Percentiles rank a stretch among this genome's conserved stretches.
These are phyloP conservation scores for Trachelipus rathkii DNA, from an alignment of 1,140 invertebrate genomes.

Conservation along the genomic window DNA sequence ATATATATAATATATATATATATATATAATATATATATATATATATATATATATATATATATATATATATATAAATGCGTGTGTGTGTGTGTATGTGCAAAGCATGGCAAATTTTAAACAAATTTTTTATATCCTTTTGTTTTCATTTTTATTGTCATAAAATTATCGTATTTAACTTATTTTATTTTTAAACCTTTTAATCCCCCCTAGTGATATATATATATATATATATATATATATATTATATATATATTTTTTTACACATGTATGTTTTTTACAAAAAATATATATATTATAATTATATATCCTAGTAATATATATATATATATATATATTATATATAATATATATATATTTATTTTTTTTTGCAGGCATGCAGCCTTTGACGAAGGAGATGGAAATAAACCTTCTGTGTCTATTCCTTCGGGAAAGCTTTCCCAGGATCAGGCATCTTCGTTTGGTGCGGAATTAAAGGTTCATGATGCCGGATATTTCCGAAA, in stretches of 20 bases:
- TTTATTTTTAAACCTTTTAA: neutral
- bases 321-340: conserved; percentile 8
- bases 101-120: too few species aligned
- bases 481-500: neutral
- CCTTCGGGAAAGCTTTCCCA: neutral
- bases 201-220: neutral
- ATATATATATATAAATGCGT: too few species aligned
- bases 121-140: too few species aligned
- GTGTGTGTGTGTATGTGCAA: too few species aligned
- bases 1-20: too few species aligned
- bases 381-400: neutral
- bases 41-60: too few species aligned
- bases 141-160: too few species aligned
- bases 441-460: neutral
- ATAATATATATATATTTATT: neutral
- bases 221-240: conserved; percentile 15
- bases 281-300: conserved; percentile 4
- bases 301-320: conserved; percentile 15
- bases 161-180: neutral
- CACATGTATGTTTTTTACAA: neutral
- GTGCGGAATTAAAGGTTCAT: neutral
- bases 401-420: neutral
- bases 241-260: neutral
- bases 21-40: too few species aligned
- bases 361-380: neutral